Conservation (phyloP, 1,140 invertebrate genomes). For the Sycophila sp. region DNA sequence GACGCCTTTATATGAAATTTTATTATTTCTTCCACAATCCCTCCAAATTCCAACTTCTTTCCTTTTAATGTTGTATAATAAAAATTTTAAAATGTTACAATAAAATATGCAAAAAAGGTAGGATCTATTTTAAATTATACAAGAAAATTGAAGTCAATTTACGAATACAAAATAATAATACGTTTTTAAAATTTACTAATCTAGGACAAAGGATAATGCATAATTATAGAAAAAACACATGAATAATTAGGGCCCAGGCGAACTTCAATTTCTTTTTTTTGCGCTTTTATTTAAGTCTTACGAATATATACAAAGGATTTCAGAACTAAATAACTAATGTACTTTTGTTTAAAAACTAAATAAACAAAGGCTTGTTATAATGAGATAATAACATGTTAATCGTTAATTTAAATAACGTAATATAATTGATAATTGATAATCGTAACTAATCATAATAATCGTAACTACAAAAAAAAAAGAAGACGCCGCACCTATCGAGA, state of each 20-base stretch:
- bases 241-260: not conserved
- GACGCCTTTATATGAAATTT: slow-evolving; percentile 12
- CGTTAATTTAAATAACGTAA: slow-evolving; percentile 66
- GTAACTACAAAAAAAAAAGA: slow-evolving; percentile 43
- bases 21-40: not conserved
- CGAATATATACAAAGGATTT: slow-evolving; percentile 65
- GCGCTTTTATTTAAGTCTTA: slow-evolving; percentile 64
- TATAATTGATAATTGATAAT: slow-evolving; percentile 59
- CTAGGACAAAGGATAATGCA: not conserved
- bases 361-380: slow-evolving; percentile 63
- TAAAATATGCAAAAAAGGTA: too few relatives aligned
- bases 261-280: slow-evolving; percentile 36
- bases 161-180: too few relatives aligned
- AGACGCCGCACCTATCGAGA: slow-evolving; percentile 30
- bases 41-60: too few relatives aligned
- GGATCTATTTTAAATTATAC: too few relatives aligned
- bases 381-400: slow-evolving; percentile 61
- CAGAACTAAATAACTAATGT: slow-evolving; percentile 63
- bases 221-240: not conserved
- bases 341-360: slow-evolving; percentile 60
- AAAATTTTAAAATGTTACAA: not conserved
- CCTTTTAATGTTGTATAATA: too few relatives aligned
- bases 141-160: too few relatives aligned
- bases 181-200: too few relatives aligned
- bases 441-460: slow-evolving; percentile 62